These are phyloP conservation scores for Microcebus tavaratra DNA, from an alignment of 2,113 vertebrate species.

Conservation along the genomic window DNA sequence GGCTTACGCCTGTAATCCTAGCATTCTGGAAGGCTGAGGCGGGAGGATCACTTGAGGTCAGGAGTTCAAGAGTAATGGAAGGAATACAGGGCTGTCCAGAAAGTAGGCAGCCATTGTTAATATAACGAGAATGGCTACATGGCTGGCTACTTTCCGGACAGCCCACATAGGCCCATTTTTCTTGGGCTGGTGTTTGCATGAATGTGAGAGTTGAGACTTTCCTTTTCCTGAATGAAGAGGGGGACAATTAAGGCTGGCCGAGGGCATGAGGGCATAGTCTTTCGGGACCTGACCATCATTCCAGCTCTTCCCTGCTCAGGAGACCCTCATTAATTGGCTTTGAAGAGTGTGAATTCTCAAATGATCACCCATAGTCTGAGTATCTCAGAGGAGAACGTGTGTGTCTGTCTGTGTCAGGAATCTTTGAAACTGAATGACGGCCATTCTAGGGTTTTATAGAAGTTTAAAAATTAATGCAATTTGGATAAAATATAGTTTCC, in stretches of 20 bases:
- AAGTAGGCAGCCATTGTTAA: too few relatives aligned
- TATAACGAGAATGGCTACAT: too few relatives aligned
- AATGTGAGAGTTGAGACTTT: neutral
- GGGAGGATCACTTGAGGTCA: too few relatives aligned
- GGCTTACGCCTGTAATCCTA: too few relatives aligned
- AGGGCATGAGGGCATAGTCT: neutral
- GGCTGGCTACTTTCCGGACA: too few relatives aligned
- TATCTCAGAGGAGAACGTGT: neutral
- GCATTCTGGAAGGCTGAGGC: too few relatives aligned
- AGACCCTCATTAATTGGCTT: neutral
- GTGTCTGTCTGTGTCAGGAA: neutral
- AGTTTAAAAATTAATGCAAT: neutral
- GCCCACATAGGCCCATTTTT: neutral
- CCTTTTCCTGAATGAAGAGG: neutral
- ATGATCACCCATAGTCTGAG: neutral
- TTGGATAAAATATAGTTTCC: neutral
- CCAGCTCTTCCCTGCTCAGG: neutral
- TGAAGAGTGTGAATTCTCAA: neutral
- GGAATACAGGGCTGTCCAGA: too few relatives aligned
- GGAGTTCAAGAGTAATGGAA: neutral
- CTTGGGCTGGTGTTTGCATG: neutral
- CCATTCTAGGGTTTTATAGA: neutral
- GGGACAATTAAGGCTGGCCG: neutral
- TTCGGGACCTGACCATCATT: neutral
- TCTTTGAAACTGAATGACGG: neutral